A percentile compares a stretch with the other conserved stretches of the same genome.
These are phyloP conservation scores for Hippocampus zosterae DNA, from an alignment of 2,113 vertebrate genomes.

Conservation along the genomic window DNA sequence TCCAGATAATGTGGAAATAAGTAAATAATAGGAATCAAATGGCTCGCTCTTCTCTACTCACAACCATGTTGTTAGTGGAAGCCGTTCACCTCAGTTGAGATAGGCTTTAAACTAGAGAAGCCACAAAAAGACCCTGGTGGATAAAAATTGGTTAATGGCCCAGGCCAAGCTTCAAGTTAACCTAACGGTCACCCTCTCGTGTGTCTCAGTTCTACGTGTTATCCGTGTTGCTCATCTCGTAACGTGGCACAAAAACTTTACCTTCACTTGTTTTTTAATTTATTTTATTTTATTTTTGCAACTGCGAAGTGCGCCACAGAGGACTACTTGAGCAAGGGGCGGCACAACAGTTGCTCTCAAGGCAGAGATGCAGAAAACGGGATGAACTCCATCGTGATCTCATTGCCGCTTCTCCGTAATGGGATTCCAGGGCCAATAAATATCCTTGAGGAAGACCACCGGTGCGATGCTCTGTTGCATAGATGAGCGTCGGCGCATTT, in stretches of 20 bases:
- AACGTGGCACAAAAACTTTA: neutral
- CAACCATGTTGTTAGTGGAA: too few relatives aligned
- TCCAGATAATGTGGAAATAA: too few relatives aligned
- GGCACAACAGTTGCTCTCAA: slow-evolving; percentile 23
- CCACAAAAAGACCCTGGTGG: neutral
- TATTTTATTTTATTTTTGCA: too few relatives aligned
- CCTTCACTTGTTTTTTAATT: neutral
- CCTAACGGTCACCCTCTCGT: neutral
- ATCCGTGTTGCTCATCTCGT: neutral
- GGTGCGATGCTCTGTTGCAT: slow-evolving; percentile 9
- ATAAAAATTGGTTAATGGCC: neutral
- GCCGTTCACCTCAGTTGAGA: neutral
- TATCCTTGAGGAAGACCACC: slow-evolving; percentile 11
- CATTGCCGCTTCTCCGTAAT: slow-evolving; percentile 28
- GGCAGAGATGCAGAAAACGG: slow-evolving; percentile 47
- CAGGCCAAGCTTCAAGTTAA: neutral
- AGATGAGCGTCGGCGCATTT: neutral
- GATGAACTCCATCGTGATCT: slow-evolving; percentile 32
- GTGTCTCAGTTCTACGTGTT: neutral
- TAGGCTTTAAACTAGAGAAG: neutral
- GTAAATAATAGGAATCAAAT: too few relatives aligned
- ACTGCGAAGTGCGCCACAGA: slow-evolving; percentile 9
- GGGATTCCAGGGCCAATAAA: slow-evolving; percentile 35
- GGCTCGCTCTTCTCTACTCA: neutral
- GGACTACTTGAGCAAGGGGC: slow-evolving; percentile 24